Evolutionary conservation across 2,888 invertebrate genomes (phyloP), one percentile per base, ranked within the genome.

Genomic region (Eupithecia exiguata): DNA sequence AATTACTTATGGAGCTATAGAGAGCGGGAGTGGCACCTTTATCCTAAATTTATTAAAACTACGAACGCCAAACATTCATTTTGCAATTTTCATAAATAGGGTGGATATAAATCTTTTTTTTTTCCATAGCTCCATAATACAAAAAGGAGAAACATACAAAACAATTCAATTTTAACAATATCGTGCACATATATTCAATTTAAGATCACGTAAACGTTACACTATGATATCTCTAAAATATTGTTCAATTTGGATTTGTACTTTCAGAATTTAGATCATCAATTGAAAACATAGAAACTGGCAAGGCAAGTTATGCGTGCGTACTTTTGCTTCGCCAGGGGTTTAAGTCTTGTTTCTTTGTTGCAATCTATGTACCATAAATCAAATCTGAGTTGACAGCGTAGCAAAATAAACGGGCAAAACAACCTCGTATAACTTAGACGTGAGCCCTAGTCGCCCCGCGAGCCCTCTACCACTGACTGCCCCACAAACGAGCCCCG

Each of bases 191-290:
- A 93, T 91, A 88, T 85, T 75, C 89, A 90, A 91, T 92, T 89
- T 91, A 91, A 91, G 92, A 92, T 93, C 92, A 92, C 90, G 91
- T 90, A 91, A 90, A 91, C 89, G 92, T 93, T 92, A 93, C 91
- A 91, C 91, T 93, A 79, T 89, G 89, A 91, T 93, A 93, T 92
- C 90, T 93, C 93, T 89, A 90, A 91, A 93, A 92, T 92, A 89
- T 94, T 93, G 93, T 92, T 94, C 92, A 92, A 90, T 90, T 93
- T 89, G 92, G 92, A 93, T 94, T 94, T 94, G 94, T 94, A 94
- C 94, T 94, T 91, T 93, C 93, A 92, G 88, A 91, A 91, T 91
- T 91, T 90, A 90, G 89, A 88, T 91, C 89, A 87, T 88, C 87
- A 91, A 89, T 87, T 88, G 88, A 92, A 91, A 93, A 93, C 93